Evolutionary conservation across 2,888 invertebrate species (phyloP), one percentile per base, ranked within the genome.

Genomic region (Fabriciana adippe): DNA sequence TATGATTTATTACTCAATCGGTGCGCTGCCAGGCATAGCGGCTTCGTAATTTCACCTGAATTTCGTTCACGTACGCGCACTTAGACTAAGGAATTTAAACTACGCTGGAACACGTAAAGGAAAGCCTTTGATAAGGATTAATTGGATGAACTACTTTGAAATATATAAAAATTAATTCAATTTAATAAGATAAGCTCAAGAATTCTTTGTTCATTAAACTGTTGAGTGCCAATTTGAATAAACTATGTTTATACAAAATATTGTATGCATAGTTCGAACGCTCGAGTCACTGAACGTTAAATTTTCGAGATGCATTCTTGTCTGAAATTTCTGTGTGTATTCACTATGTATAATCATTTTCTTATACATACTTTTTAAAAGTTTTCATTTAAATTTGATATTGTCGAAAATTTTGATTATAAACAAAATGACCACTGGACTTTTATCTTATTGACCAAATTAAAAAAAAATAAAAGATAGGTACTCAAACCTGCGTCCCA

Each of bases 1-100:
- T 85, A 86, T 90, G 89, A 91, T 90, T 90, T 90, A 90, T 90
- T 87, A 80, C 88, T 89, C 84, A 88, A 90, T 91, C 88, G 89
- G 88, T 85, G 86, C 80, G 78, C 79, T 81, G 77, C 79, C 75
- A 76, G 72, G 73, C 78, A 76, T 70, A 79, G 79, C 79, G 72
- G 74, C 82, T 78, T 77, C 72, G 81, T 84, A 85, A 89, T 90
- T 88, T 87, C 79, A 78, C 79, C 79, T 77, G 81, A 86, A 89
- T 87, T 88, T 86, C 83, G 81, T 85, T 79, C 81, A 82, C 84
- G 80, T 84, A 84, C 81, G 83, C 78, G 79, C 82, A 77, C 80
- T 80, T 74, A 73, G 67, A 70, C 79, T 78, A 74, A 81, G 88
- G 91, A 90, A 91, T 92, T 87, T 85, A 77, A 88, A 86, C 83